These are phyloP conservation scores for Boloria euphrosyne DNA, from an alignment of 2,888 invertebrate genomes.

Conservation along the genomic window DNA sequence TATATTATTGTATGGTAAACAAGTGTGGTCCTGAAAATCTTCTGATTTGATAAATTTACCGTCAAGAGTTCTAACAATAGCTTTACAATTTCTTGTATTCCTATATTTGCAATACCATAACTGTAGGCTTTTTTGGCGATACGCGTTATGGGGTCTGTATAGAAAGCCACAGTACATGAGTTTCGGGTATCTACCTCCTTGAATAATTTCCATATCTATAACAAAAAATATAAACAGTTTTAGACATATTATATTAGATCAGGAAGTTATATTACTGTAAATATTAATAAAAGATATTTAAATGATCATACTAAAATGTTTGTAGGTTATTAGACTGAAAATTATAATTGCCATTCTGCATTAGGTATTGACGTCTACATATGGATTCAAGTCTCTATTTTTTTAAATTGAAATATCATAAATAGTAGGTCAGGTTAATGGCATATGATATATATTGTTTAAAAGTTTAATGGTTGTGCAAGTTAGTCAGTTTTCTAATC, in stretches of 20 bases:
- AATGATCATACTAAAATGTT: no score
- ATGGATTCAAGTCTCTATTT: no score
- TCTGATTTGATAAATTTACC: conserved; percentile 38
- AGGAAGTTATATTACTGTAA: no score
- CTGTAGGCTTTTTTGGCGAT: conserved; percentile 51
- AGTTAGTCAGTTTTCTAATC: conserved; percentile 64
- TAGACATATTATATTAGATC: background rate
- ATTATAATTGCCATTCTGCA: no score
- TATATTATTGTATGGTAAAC: conserved; percentile 15
- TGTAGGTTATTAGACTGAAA: no score
- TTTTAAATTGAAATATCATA: no score
- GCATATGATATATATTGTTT: no score
- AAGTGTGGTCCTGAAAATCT: conserved; percentile 36
- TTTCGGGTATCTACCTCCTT: conserved; percentile 52
- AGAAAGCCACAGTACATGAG: conserved; percentile 53
- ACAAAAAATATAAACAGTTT: conserved; percentile 19
- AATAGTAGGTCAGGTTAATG: no score
- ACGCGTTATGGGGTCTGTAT: conserved; percentile 59
- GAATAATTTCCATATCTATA: conserved; percentile 39
- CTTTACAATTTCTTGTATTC: conserved; percentile 44
- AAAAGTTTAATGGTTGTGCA: conserved; percentile 58
- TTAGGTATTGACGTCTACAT: no score
- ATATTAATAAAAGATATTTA: no score
- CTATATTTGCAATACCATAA: conserved; percentile 59
- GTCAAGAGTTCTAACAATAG: conserved; percentile 45